Evolutionary conservation across 2,888 invertebrate genomes (phyloP).

Genomic region (Alentia gelatinosa): DNA sequence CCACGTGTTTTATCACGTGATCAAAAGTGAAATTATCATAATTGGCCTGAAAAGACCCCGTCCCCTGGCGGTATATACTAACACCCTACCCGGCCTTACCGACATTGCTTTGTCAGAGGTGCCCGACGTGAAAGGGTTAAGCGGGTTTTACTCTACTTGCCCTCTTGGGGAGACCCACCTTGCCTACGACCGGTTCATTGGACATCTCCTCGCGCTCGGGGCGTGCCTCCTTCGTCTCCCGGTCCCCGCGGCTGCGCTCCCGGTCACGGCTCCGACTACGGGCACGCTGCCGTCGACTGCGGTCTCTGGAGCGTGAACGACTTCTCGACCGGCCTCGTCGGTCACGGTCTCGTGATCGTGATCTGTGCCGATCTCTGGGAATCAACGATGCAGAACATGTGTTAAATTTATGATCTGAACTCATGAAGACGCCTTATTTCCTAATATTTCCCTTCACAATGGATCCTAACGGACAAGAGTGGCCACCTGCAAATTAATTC

Average conservation of each 20-base stretch:
- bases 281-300: background rate
- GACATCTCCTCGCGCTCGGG: constrained; percentile 73
- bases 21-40: no score
- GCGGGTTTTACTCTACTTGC: no score
- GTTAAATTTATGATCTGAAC: background rate
- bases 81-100: no score
- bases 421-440: background rate
- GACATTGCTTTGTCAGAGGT: no score
- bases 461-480: no score
- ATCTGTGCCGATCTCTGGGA: constrained; percentile 54
- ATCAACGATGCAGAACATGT: background rate
- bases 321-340: constrained; percentile 57
- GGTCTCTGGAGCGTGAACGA: constrained; percentile 56
- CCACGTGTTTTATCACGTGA: no score
- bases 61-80: no score
- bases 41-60: no score
- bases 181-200: constrained; percentile 82
- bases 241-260: background rate
- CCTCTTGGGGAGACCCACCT: constrained; percentile 71
- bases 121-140: no score
- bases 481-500: no score
- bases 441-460: no score
- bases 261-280: constrained; percentile 27
- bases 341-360: constrained; percentile 60
- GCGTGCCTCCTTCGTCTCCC: background rate